Percentiles rank a stretch among this genome's conserved stretches.
phyloP scores from a whole-genome alignment of 2,113 vertebrate genomes.

The Pseudopodoces humilis region DNA sequence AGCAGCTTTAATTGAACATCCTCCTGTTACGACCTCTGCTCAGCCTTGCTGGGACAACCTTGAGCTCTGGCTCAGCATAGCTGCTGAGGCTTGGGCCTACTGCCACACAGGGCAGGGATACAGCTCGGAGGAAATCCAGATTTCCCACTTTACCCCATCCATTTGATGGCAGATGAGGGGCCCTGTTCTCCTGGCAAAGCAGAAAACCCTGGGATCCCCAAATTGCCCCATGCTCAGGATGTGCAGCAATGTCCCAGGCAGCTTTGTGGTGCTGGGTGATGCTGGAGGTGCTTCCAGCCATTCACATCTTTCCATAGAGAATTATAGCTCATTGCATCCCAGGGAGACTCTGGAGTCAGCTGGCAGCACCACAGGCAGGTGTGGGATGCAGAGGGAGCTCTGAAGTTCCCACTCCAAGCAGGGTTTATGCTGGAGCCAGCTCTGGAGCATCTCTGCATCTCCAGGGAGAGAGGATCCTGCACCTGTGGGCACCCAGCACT shows the following conservation, averaged over 20 bases:
- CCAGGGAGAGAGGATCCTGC: neutral
- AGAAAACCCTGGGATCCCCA: neutral
- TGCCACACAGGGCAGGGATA: accelerated
- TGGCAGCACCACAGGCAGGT: neutral
- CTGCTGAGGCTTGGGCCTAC: accelerated
- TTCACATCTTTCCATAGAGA: neutral
- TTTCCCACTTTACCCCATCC: accelerated
- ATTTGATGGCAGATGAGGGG: accelerated
- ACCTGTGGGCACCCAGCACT: neutral
- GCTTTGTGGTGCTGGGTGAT: no score
- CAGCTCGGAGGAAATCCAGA: neutral
- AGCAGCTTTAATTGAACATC: slow-evolving; percentile 65
- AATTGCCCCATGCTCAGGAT: accelerated
- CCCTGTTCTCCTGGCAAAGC: accelerated
- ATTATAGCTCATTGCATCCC: neutral
- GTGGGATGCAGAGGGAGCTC: neutral
- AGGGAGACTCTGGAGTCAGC: neutral
- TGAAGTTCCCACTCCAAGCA: neutral
- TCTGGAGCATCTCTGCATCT: neutral
- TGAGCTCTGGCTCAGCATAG: neutral
- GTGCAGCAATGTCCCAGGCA: neutral
- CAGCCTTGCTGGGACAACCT: slow-evolving; percentile 13
- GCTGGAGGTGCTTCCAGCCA: neutral
- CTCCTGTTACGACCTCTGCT: neutral
- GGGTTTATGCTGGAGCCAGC: neutral